Conservation (phyloP, 2,797 vertebrate genomes). For the Bovichtus variegatus region DNA sequence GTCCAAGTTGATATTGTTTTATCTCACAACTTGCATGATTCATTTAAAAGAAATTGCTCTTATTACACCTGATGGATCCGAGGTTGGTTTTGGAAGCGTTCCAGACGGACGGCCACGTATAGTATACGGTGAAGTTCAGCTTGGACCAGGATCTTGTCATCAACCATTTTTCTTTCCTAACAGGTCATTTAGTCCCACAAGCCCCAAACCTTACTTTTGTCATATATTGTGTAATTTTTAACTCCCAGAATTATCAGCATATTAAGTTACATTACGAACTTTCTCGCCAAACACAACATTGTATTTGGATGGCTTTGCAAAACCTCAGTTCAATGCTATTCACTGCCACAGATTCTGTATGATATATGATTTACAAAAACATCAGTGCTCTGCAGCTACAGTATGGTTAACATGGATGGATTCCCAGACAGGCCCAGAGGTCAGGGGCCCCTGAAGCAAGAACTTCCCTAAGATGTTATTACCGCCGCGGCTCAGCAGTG, state of each 20-base stretch:
- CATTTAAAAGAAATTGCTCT: not conserved
- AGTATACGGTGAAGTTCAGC: constrained; percentile 10
- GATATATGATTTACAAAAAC: constrained; percentile 39
- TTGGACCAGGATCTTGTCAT: constrained; percentile 11
- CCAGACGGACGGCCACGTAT: constrained; percentile 1
- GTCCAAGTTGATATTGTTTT: constrained; percentile 13
- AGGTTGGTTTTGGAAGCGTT: constrained; percentile 31
- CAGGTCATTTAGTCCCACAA: constrained; percentile 29
- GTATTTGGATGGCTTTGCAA: constrained; percentile 48
- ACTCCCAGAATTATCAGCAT: constrained; percentile 60
- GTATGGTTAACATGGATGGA: constrained; percentile 21
- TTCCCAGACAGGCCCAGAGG: constrained; percentile 21
- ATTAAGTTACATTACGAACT: constrained; percentile 45
- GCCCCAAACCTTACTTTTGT: constrained; percentile 20
- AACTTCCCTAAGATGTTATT: constrained; percentile 16
- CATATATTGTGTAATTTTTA: constrained; percentile 31
- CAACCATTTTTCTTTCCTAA: not conserved
- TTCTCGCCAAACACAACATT: constrained; percentile 66
- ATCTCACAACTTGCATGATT: constrained; percentile 5
- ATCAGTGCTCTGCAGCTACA: constrained; percentile 17
- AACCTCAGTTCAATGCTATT: constrained; percentile 41
- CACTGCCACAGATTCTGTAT: not conserved
- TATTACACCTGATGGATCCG: constrained; percentile 2
- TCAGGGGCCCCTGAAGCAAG: constrained; percentile 2
- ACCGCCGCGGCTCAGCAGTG: too few species aligned